A percentile compares a stretch with the other conserved stretches of the same genome.
Conservation (phyloP, 2,797 vertebrate genomes). For the Ficedula albicollis region DNA sequence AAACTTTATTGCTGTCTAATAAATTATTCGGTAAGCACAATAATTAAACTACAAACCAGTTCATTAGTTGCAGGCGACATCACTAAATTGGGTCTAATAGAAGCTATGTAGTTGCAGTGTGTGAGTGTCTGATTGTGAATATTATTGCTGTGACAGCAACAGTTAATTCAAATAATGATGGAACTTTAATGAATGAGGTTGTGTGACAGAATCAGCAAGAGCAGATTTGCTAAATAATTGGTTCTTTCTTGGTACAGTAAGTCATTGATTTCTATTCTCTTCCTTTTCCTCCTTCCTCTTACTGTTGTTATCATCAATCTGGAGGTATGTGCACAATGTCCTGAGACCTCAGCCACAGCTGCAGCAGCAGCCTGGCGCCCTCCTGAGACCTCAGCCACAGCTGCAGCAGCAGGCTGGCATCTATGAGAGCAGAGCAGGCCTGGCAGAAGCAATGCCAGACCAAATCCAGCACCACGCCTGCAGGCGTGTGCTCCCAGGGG, state of each 20-base stretch:
- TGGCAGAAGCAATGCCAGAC: not conserved
- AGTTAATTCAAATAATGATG: conserved; percentile 58
- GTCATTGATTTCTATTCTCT: conserved; percentile 48
- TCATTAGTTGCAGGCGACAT: conserved; percentile 19
- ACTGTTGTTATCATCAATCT: not conserved
- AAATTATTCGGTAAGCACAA: conserved; percentile 32
- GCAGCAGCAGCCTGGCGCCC: not conserved
- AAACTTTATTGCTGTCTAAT: conserved; percentile 43
- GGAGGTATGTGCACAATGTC: not conserved
- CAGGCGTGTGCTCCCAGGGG: fast-evolving
- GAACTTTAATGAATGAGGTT: conserved; percentile 27
- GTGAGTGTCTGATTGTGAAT: conserved; percentile 29
- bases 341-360: not conserved
- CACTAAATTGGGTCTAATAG: conserved; percentile 8
- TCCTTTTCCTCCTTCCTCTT: not conserved
- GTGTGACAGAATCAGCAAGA: conserved; percentile 46
- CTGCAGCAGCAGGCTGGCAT: not conserved
- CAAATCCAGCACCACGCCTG: not conserved
- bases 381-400: not conserved
- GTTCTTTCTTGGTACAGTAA: conserved; percentile 55
- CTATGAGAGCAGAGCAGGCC: not conserved
- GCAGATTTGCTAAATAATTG: conserved; percentile 57
- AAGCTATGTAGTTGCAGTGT: conserved; percentile 1
- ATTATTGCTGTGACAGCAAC: conserved; percentile 54
- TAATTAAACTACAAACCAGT: conserved; percentile 54